Base-by-base conservation (phyloP, 2,113 vertebrate genomes). In the Mastomys coucha region DNA sequence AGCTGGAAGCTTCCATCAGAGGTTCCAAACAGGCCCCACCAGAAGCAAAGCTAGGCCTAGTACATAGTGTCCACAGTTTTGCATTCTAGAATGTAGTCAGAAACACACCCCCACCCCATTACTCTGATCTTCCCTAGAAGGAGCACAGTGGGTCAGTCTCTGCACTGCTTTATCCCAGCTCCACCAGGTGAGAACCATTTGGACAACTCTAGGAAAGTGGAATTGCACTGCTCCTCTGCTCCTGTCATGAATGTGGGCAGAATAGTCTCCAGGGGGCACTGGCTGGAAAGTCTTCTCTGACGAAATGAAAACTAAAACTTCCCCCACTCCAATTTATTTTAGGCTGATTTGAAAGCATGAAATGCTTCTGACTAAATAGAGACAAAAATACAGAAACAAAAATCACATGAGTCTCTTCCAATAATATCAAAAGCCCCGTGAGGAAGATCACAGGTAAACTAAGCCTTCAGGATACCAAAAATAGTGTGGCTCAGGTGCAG, bases 291-390 rank as follows among this genome's bases (percentile, higher is more conserved):
- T 90, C 90, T 90, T 49, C 84, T 72, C 89, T 88, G 89, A 85
- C 51, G 28, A 93, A 89, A 88, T 58, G 60, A 95, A 96, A 95
- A 94, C 69, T 78, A 93, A 84, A 96, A 91, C 84, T 31, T 76
- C 65, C 86, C 87, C n/a, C 24, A 60, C 70, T 88, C 84, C 91
- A 85, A 58, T 81, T 94, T 88, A 95, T 95, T 95, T 91, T 36
- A 93, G 90, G 84, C 58, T 93, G 56, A 89, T 88, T 89, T 77
- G 31, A 95, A 96, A 94, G 94, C 94, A 95, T 96, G 96, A 96
- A 95, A 91, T 95, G n/a, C 72, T 94, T 95, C 96, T 97, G 91
- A 95, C 91, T 95, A 89, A 94, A 89, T 4, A 85, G 87, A 96
- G 84, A 56, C 77, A 91, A 96, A 85, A 97, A 88, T 78, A 89